These are phyloP conservation scores for Labroides dimidiatus DNA, from an alignment of 2,797 vertebrate genomes.

Conservation along the genomic window DNA sequence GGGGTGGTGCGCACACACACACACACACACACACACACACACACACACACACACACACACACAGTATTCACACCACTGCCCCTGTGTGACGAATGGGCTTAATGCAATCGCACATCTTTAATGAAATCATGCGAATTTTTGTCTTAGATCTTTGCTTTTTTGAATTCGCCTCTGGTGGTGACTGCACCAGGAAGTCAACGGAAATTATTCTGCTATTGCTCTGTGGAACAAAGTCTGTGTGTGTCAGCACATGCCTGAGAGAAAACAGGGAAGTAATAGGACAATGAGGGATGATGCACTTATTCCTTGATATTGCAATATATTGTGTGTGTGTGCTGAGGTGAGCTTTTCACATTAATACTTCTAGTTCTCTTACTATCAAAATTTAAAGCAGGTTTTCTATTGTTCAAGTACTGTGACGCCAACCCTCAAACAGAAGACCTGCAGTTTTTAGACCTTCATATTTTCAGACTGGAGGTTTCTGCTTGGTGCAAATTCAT, in stretches of 20 bases:
- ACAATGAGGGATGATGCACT: conserved; percentile 77
- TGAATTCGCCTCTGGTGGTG: conserved; percentile 79
- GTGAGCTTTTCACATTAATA: conserved; percentile 66
- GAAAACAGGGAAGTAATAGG: conserved; percentile 73
- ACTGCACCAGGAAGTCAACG: conserved; percentile 74
- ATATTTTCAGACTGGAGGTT: no score
- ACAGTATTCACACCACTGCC: conserved; percentile 39
- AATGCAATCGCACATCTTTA: conserved; percentile 79
- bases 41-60: conserved; percentile 43
- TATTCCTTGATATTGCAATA: conserved; percentile 75
- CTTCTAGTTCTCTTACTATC: conserved; percentile 50
- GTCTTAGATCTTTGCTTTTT: conserved; percentile 81
- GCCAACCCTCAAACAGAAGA: no score
- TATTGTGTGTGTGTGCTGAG: conserved; percentile 32
- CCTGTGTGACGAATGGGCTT: conserved; percentile 64
- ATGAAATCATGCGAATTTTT: conserved; percentile 82
- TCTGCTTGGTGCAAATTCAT: no score
- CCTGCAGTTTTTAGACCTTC: no score
- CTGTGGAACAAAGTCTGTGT: conserved; percentile 70
- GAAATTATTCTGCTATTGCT: conserved; percentile 77
- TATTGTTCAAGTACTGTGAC: conserved; percentile 50
- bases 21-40: conserved; percentile 43
- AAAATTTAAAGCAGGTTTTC: conserved; percentile 66
- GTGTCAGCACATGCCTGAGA: conserved; percentile 78
- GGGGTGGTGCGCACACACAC: conserved; percentile 40